Evolutionary conservation across 2,113 vertebrate species (phyloP), one percentile per base, ranked within the genome.

Genomic region (Anguilla rostrata): DNA sequence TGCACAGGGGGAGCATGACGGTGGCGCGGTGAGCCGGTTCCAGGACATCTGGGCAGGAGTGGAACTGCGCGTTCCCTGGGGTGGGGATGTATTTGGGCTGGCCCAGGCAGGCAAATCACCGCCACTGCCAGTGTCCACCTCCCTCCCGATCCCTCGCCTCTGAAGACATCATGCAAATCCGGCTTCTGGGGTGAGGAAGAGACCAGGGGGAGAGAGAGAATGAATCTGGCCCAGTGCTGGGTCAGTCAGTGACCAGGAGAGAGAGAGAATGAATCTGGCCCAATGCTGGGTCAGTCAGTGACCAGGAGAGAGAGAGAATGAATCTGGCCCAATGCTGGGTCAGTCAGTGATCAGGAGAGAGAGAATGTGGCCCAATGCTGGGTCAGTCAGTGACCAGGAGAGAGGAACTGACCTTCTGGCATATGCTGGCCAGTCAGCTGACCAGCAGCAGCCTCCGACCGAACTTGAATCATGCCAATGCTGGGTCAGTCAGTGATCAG

Each of bases 381-480:
- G 0, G 2, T 20, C 57, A 16, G 57, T 60, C 57, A 16, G 18
- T 60, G 57, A 60, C 0, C 34, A 34, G 34, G 34, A 34, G 34
- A n/a, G n/a, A n/a, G n/a, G n/a, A n/a, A n/a, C n/a, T n/a, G n/a
- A n/a, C n/a, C n/a, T n/a, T n/a, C n/a, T n/a, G n/a, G n/a, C n/a
- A n/a, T n/a, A n/a, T n/a, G n/a, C n/a, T n/a, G n/a, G n/a, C n/a
- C n/a, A n/a, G n/a, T n/a, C n/a, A n/a, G n/a, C n/a, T n/a, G n/a
- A n/a, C n/a, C n/a, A n/a, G n/a, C n/a, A n/a, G n/a, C n/a, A n/a
- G n/a, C n/a, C n/a, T n/a, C n/a, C n/a, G n/a, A n/a, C n/a, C n/a
- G n/a, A n/a, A n/a, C n/a, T n/a, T n/a, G n/a, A n/a, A 43, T 9
- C 86, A 95, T 95, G 95, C 95, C 95, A 96, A 96, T 95, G 29